Conservation (phyloP, 2,888 invertebrate species). For the Vanessa cardui region DNA sequence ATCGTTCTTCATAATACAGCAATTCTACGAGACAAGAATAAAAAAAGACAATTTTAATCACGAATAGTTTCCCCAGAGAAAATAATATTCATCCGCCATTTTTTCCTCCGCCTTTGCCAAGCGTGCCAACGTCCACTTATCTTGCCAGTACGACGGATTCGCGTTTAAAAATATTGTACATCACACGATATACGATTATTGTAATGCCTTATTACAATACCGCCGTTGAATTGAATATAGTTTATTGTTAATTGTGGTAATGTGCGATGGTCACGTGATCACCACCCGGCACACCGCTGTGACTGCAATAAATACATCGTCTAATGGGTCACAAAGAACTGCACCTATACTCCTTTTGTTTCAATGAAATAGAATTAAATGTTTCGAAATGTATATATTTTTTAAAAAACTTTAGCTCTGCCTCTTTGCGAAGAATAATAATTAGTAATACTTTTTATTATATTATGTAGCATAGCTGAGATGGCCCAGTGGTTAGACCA, state of each 20-base stretch:
- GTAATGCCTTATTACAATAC: constrained; percentile 64
- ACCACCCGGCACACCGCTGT: constrained; percentile 43
- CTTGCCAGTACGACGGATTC: constrained; percentile 55
- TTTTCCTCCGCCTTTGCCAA: constrained; percentile 21
- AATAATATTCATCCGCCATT: constrained; percentile 31
- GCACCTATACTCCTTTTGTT: constrained; percentile 6
- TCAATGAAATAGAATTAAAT: neutral
- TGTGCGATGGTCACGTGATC: constrained; percentile 68
- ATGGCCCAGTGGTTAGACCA: no score
- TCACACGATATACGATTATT: constrained; percentile 74
- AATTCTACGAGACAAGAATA: constrained; percentile 36
- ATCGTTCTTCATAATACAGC: constrained; percentile 30
- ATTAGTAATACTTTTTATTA: no score
- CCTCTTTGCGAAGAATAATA: no score
- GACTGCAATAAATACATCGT: constrained; percentile 51
- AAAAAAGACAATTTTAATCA: constrained; percentile 43
- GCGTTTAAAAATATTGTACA: constrained; percentile 78
- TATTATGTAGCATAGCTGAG: no score
- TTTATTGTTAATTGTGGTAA: constrained; percentile 79
- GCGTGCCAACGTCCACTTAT: constrained; percentile 39
- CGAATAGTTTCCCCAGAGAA: constrained; percentile 35
- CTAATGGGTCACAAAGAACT: constrained; percentile 50
- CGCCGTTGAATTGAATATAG: constrained; percentile 64
- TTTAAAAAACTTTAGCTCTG: no score
- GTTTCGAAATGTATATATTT: neutral